Percentiles rank a stretch among this genome's conserved stretches.
These are phyloP conservation scores for Lasius platythorax DNA, from an alignment of 2,888 invertebrate genomes.

Conservation along the genomic window DNA sequence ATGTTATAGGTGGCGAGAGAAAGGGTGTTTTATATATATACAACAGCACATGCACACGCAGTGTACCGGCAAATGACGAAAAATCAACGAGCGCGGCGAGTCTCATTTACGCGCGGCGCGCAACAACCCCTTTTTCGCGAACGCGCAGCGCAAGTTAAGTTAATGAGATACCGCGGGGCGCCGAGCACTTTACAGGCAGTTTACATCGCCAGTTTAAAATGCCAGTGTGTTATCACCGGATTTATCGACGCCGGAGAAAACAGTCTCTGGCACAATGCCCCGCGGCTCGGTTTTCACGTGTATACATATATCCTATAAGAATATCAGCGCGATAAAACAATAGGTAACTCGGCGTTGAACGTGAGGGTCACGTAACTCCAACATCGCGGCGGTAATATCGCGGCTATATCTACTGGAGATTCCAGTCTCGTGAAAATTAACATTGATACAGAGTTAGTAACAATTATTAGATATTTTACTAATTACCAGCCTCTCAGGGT, in stretches of 20 bases:
- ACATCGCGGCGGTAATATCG: background rate
- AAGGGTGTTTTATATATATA: constrained; percentile 4
- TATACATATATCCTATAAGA: constrained; percentile 33
- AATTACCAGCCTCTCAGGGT: constrained; percentile 1
- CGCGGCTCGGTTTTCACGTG: constrained; percentile 58
- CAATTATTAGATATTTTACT: background rate
- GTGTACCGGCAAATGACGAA: constrained; percentile 17
- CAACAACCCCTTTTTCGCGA: constrained; percentile 52
- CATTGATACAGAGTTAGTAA: background rate
- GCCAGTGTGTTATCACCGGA: constrained; percentile 64
- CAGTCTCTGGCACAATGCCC: constrained; percentile 69
- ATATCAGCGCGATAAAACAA: constrained; percentile 63
- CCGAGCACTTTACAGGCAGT: constrained; percentile 71
- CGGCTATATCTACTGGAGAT: background rate
- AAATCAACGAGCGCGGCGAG: constrained; percentile 32
- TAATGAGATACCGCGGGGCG: constrained; percentile 52
- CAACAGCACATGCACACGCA: background rate
- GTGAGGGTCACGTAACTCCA: background rate
- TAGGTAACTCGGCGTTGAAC: constrained; percentile 65
- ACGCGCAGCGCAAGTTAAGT: constrained; percentile 52
- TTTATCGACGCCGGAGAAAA: constrained; percentile 67
- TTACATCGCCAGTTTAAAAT: constrained; percentile 73
- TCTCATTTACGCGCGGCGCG: constrained; percentile 53
- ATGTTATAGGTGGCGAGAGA: background rate
- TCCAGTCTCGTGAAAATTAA: background rate